Conservation (phyloP, 2,113 vertebrate species). For the Jaculus jaculus region DNA sequence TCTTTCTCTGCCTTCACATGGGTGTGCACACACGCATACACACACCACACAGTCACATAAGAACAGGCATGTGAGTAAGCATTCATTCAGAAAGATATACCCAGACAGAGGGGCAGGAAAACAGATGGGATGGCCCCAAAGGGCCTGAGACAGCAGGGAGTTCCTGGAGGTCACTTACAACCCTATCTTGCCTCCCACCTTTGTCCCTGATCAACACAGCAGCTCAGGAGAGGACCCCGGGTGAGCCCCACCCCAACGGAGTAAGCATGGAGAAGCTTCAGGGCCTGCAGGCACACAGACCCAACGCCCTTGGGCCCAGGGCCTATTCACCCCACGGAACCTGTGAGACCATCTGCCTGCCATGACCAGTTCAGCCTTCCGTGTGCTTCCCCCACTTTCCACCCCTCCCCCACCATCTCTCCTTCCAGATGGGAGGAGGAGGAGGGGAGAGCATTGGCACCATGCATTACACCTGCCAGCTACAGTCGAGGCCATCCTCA, state of each 20-base stretch:
- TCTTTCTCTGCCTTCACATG: no score
- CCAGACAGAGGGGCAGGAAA: not conserved
- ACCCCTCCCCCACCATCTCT: fast-evolving
- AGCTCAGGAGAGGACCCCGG: no score
- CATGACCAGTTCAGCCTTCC: fast-evolving
- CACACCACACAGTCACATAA: no score
- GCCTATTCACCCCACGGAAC: not conserved
- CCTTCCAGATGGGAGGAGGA: fast-evolving
- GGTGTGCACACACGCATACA: no score
- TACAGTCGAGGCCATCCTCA: fast-evolving
- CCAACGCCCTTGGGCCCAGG: fast-evolving
- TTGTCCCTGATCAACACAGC: not conserved
- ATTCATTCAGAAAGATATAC: no score
- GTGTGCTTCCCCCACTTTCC: fast-evolving
- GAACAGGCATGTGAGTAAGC: no score
- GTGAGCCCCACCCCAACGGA: not conserved
- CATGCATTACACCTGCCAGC: fast-evolving
- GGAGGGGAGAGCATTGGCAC: no score
- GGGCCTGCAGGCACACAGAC: fast-evolving
- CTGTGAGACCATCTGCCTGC: fast-evolving
- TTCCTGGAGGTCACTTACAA: fast-evolving
- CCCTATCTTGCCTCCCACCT: not conserved
- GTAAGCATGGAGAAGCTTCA: not conserved
- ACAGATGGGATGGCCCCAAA: fast-evolving
- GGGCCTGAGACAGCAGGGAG: not conserved